phyloP scores from a whole-genome alignment of 1,140 invertebrate species.

The Telenomus remus region DNA sequence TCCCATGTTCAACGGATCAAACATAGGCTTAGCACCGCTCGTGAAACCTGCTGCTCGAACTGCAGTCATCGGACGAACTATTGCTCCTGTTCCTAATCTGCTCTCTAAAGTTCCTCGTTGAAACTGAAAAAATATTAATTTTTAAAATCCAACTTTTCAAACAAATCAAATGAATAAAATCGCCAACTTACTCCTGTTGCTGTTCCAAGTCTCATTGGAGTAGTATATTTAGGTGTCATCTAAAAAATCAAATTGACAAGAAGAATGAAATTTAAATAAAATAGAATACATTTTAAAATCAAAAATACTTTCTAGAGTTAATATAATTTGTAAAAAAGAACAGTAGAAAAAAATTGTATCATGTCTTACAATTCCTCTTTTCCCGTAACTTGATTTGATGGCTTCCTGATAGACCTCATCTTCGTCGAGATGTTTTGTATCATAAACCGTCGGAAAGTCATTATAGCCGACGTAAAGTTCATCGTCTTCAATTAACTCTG shows the following conservation, averaged over 20 bases:
- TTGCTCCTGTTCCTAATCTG: constrained; percentile 63
- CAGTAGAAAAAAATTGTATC: not conserved
- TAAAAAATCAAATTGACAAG: not conserved
- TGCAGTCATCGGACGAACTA: constrained; percentile 92
- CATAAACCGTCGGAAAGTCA: constrained; percentile 80
- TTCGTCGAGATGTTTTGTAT: constrained; percentile 80
- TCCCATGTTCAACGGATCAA: constrained; percentile 88
- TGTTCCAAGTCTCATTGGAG: constrained; percentile 76
- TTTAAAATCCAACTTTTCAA: constrained; percentile 1
- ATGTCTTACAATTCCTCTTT: constrained; percentile 75
- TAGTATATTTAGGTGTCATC: constrained; percentile 73
- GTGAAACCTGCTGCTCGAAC: constrained; percentile 96
- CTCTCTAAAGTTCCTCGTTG: constrained; percentile 63
- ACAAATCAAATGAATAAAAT: not conserved
- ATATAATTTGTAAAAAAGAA: not conserved
- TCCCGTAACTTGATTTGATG: constrained; percentile 79
- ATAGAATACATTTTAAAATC: not conserved
- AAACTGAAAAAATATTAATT: constrained; percentile 63
- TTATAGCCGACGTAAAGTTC: constrained; percentile 83
- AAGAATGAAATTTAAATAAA: constrained; percentile 35
- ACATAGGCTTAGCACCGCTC: constrained; percentile 80
- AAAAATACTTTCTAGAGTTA: too few species aligned
- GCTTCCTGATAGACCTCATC: constrained; percentile 82
- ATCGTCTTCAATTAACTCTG: constrained; percentile 51
- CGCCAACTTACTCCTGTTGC: constrained; percentile 72